Base-by-base conservation (phyloP, 2,113 vertebrate genomes). In the Sialia sialis region DNA sequence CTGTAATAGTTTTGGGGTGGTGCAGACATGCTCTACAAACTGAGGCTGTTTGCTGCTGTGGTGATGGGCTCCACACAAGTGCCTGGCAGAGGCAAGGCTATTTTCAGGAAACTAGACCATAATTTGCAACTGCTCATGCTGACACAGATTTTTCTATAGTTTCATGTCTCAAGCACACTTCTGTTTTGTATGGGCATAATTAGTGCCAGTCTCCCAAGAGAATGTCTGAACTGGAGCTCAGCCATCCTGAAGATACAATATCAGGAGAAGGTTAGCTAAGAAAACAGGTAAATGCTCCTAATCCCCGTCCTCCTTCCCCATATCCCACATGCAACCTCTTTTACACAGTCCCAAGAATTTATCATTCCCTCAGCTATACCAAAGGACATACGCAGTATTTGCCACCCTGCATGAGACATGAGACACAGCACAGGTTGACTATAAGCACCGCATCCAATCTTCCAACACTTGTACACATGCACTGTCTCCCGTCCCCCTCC, bases 131-230 rank as follows among this genome's bases (percentile, higher is more conserved):
- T 86, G 52, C 79, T 88, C 6, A 4, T 64, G 90, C 88, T 94
- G 93, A 95, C 87, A 94, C 52, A 90, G 48, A 68, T 90, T 93
- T 60, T 91, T 88, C 59, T 94, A 38, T 39, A 83, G 79, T 91
- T 94, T 90, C 32, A 1, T 44, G 44, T 93, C 92, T 91, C 90
- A 72, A 94, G 67, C 75, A 83, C 78, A 72, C 59, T 91, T 84
- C 68, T 84, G 70, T 70, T 93, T 89, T 88, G 55, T 69, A 80
- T 55, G 59, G 90, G 39, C 75, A 59, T 86, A 96, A 91, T 94
- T 90, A 95, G 39, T 54, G 64, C 22, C 76, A 80, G 52, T 70
- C 85, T 92, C 79, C 64, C 48, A 1, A 3, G 60, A 60, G 85
- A 95, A 22, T 30, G 52, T 67, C 90, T 93, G 90, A 74, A 86